These are phyloP conservation scores for Pelosia muscerda DNA, from an alignment of 2,888 invertebrate genomes.

Conservation along the genomic window DNA sequence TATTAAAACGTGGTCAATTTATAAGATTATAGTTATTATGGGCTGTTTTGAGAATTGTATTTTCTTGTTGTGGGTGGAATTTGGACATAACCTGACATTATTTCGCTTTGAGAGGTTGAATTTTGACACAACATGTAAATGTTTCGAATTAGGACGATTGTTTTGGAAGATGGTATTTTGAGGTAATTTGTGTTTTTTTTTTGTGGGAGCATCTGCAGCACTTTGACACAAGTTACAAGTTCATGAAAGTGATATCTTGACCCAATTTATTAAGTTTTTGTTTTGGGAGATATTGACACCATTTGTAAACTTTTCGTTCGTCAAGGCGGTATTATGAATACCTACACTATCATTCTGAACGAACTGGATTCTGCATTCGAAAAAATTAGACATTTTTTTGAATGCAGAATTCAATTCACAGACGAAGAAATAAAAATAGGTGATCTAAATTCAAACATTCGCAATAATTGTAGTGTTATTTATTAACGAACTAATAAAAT, in stretches of 20 bases:
- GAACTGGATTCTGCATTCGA: too few relatives aligned
- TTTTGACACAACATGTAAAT: background rate
- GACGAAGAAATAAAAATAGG: background rate
- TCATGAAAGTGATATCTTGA: background rate
- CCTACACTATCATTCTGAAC: too few relatives aligned
- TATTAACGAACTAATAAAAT: constrained; percentile 26
- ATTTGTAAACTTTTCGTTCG: background rate
- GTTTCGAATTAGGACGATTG: too few relatives aligned
- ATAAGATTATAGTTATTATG: background rate
- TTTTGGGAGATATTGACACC: background rate
- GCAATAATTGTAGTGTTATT: constrained; percentile 23
- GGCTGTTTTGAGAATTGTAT: too few relatives aligned
- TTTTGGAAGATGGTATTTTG: background rate
- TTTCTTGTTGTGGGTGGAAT: background rate
- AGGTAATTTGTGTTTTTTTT: background rate
- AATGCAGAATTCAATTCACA: background rate
- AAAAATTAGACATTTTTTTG: too few relatives aligned
- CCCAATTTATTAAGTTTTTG: background rate
- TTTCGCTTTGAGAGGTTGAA: background rate
- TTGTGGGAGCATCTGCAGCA: background rate
- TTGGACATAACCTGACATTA: background rate
- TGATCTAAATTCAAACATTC: background rate
- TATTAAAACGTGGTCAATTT: background rate
- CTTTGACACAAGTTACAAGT: background rate
- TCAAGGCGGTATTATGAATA: too few relatives aligned